phyloP scores from a whole-genome alignment of 2,888 invertebrate genomes.

The Cephus nigrinus region DNA sequence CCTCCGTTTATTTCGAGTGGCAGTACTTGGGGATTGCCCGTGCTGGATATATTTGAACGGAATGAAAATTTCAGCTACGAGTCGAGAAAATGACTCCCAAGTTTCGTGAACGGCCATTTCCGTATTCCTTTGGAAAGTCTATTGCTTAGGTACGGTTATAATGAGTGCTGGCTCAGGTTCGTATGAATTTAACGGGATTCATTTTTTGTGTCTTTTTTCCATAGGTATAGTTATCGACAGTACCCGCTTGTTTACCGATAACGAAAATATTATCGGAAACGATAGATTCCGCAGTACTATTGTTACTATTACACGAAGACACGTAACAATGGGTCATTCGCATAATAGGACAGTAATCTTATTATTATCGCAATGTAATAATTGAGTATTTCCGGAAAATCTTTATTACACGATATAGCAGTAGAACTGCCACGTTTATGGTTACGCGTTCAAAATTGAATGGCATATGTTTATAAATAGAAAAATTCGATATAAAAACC shows the following conservation, averaged over 20 bases:
- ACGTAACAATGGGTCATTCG: background rate
- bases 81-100: background rate
- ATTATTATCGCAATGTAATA: background rate
- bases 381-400: background rate
- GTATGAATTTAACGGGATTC: too few relatives aligned
- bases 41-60: background rate
- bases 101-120: background rate
- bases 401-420: background rate
- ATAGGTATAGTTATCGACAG: background rate
- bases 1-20: slow-evolving; percentile 2
- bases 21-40: background rate
- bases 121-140: background rate
- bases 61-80: background rate
- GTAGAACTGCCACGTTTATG: background rate
- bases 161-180: background rate
- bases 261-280: background rate
- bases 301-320: background rate
- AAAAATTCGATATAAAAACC: background rate
- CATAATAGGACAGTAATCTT: background rate
- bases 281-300: background rate
- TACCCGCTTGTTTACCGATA: background rate
- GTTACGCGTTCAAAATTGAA: too few relatives aligned
- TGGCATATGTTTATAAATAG: background rate
- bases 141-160: too few relatives aligned
- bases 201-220: background rate